These are phyloP conservation scores for Nothura maculosa DNA, from an alignment of 2,797 vertebrate genomes.

Conservation along the genomic window DNA sequence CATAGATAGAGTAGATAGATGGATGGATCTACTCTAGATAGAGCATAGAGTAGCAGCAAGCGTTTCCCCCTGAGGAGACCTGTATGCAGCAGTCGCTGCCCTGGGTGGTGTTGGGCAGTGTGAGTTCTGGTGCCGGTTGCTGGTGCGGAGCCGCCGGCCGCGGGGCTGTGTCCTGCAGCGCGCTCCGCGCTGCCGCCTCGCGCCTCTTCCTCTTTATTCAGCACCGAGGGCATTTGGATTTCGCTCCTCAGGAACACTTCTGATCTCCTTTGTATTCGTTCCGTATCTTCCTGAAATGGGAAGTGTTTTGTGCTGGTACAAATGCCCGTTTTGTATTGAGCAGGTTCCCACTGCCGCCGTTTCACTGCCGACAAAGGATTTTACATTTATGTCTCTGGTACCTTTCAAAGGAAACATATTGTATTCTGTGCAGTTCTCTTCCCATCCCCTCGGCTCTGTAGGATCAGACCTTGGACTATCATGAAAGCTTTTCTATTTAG, in stretches of 20 bases:
- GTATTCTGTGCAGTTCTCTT: conserved; percentile 12
- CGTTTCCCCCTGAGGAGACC: no score
- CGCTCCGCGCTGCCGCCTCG: not conserved
- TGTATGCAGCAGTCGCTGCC: no score
- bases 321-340: conserved; percentile 46
- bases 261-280: conserved; percentile 45
- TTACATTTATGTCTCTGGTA: conserved; percentile 32
- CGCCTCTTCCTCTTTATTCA: not conserved
- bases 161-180: not conserved
- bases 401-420: conserved; percentile 30
- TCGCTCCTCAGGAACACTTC: not conserved
- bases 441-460: accelerated
- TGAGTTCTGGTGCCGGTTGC: not conserved
- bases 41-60: not conserved
- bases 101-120: not conserved
- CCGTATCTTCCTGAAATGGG: conserved; percentile 39
- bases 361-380: conserved; percentile 10
- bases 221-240: not conserved
- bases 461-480: conserved; percentile 24
- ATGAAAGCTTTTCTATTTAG: conserved; percentile 11
- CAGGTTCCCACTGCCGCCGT: conserved; percentile 39
- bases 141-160: not conserved
- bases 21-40: no score
- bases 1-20: no score
- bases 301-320: conserved; percentile 37